phyloP scores from a whole-genome alignment of 2,888 invertebrate species.

The Ctenicera cuprea region DNA sequence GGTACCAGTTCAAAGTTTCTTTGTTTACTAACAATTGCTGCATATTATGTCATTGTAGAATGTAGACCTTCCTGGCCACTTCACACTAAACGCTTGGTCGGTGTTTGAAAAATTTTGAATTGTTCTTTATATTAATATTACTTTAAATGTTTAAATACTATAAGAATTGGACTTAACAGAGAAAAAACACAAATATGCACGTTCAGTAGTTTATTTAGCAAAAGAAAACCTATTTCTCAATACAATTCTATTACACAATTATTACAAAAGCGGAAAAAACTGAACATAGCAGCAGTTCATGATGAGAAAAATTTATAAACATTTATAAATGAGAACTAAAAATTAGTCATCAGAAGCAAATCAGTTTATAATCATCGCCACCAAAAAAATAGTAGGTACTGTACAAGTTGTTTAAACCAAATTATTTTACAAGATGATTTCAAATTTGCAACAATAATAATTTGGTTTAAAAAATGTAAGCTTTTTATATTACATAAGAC shows the following conservation, averaged over 20 bases:
- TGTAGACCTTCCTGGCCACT: no score
- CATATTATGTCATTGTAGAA: no score
- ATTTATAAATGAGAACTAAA: constrained; percentile 39
- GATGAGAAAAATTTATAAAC: constrained; percentile 38
- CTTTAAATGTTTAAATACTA: no score
- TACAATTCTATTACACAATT: constrained; percentile 49
- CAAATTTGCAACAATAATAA: constrained; percentile 22
- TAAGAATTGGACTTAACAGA: no score
- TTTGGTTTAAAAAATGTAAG: constrained; percentile 34
- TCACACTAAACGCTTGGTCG: no score
- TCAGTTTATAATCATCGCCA: constrained; percentile 41
- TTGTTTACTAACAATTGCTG: no score
- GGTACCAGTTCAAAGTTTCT: no score
- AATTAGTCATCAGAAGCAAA: constrained; percentile 32
- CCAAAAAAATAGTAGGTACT: neutral
- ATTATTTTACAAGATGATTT: neutral
- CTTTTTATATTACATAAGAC: constrained; percentile 29
- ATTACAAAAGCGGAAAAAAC: constrained; percentile 45
- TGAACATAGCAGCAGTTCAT: constrained; percentile 39
- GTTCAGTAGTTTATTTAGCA: constrained; percentile 48
- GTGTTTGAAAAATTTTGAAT: no score
- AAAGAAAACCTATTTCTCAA: constrained; percentile 39
- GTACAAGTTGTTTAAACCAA: constrained; percentile 26
- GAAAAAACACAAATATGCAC: constrained; percentile 2
- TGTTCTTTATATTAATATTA: no score